These are phyloP conservation scores for Bungarus multicinctus DNA, from an alignment of 2,113 vertebrate species.

Conservation along the genomic window DNA sequence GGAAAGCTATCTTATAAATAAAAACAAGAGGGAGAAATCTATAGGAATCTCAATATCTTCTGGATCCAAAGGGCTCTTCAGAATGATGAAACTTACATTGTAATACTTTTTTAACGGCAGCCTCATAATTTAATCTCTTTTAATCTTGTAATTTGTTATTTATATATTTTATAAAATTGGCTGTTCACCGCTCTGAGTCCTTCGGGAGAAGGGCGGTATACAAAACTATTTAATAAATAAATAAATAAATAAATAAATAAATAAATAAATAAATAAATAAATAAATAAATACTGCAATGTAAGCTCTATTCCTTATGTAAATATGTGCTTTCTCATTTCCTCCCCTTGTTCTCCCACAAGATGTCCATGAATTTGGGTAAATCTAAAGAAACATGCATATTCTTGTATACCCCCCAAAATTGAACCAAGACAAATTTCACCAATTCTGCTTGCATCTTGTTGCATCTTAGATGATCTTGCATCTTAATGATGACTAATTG, in stretches of 20 bases:
- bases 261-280: no score
- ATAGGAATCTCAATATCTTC: background rate
- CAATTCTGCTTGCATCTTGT: background rate
- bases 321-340: background rate
- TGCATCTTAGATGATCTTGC: background rate
- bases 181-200: no score
- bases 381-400: background rate
- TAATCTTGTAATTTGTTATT: no score
- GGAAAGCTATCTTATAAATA: background rate
- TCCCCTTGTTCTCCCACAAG: background rate
- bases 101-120: no score
- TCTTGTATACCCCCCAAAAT: background rate
- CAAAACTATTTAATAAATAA: no score
- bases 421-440: background rate
- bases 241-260: no score
- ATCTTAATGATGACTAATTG: background rate
- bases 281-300: no score
- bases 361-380: background rate
- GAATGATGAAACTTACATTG: background rate
- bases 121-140: no score
- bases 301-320: background rate
- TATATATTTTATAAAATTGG: no score
- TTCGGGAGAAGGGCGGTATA: no score
- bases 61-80: background rate
- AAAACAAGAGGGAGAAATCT: background rate